Evolutionary conservation across 2,113 vertebrate genomes (phyloP), one percentile per base, ranked within the genome.

Genomic region (Glaucidium brasilianum): DNA sequence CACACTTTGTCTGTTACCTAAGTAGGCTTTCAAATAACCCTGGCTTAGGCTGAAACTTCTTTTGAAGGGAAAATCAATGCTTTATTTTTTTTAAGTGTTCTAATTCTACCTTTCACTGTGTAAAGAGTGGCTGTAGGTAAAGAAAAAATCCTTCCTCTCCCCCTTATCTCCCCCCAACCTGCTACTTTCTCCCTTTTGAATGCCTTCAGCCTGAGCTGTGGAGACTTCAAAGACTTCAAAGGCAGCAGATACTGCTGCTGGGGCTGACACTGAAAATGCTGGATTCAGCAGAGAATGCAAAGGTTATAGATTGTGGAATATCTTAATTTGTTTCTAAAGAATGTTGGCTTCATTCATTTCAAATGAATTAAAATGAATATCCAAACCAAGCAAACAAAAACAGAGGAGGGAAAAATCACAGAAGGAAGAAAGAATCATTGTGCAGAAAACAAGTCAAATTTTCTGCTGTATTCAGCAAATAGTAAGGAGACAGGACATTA

Each of bases 171-270:
- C 49, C 58, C 58, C 39, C 53, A 37, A 66, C 77, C 97, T 92
- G 76, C 82, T 96, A 93, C 89, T 96, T 96, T 98, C 93, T 96
- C 92, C 83, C 83, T 94, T 96, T 95, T 93, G 91, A 96, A 96
- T 95, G 87, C 94, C 83, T 96, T 97, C 96, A 94, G 73, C 95
- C 96, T 92, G 92, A 95, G 88, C 67, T 96, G 52, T 93, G 95
- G 96, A 92, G 93, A 97, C 90, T 98, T 98, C 97, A 98, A 98
- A 98, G 95, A 92, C 97, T 98, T 98, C 91, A 98, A 98, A 98
- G 92, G 90, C 83, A 97, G 88, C 74, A 87, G 88, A 97, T 96
- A 89, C 81, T 85, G 80, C 80, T 95, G 85, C 96, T 91, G 92
- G 81, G 94, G 50, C 62, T 88, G 87, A 97, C 84, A 64, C 62